Evolutionary conservation across 2,797 vertebrate genomes (phyloP).

Genomic region (Acropternis orthonyx): DNA sequence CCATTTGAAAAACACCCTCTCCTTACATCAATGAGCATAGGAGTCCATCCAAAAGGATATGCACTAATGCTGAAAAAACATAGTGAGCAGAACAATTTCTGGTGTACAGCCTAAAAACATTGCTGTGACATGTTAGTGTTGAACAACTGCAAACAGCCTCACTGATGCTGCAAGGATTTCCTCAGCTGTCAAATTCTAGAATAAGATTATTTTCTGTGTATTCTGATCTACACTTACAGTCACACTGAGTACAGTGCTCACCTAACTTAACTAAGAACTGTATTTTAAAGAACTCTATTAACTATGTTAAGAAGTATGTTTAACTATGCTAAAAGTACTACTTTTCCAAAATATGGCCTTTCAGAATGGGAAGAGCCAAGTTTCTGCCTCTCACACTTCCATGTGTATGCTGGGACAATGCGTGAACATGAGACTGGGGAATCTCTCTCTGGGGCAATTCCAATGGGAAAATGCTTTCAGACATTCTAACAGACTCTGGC

Average conservation of each 20-base stretch:
- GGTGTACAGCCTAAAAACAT: background rate
- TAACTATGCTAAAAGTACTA: background rate
- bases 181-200: background rate
- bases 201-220: background rate
- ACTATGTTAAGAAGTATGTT: background rate
- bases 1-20: background rate
- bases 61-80: constrained; percentile 1
- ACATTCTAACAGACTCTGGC: background rate
- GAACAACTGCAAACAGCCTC: background rate
- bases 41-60: background rate
- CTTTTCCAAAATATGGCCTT: background rate
- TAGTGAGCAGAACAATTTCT: constrained; percentile 11
- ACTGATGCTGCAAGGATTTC: background rate
- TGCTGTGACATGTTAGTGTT: background rate
- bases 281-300: background rate
- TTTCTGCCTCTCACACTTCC: background rate
- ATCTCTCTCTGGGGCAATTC: background rate
- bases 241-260: background rate
- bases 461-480: background rate
- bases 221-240: background rate
- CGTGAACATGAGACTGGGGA: background rate
- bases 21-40: background rate
- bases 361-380: background rate
- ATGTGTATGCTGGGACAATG: background rate
- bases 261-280: background rate